phyloP scores from a whole-genome alignment of 2,113 vertebrate genomes.

The Strix aluco region DNA sequence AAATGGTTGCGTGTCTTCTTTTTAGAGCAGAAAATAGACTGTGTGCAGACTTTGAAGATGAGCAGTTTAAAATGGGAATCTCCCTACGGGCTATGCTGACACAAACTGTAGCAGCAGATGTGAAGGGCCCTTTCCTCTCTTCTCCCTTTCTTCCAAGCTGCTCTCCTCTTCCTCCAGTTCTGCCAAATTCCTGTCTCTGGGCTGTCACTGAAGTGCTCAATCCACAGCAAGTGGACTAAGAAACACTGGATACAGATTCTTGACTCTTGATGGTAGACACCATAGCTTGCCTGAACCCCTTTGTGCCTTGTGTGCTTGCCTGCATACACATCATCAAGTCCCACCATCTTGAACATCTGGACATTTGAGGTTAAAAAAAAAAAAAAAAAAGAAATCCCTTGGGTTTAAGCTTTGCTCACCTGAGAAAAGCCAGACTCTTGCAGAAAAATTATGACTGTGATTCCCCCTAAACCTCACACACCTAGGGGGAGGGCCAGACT shows the following conservation, averaged over 20 bases:
- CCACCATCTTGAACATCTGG: not conserved
- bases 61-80: not conserved
- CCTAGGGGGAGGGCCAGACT: not conserved
- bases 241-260: not conserved
- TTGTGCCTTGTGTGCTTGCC: not conserved
- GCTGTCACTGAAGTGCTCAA: not conserved
- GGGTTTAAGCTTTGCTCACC: not conserved
- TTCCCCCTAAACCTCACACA: not conserved
- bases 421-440: not conserved
- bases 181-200: not conserved
- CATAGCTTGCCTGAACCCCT: not conserved
- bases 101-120: not conserved
- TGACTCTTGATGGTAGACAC: not conserved
- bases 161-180: not conserved
- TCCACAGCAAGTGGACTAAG: not conserved
- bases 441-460: not conserved
- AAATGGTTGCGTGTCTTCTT: not conserved
- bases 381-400: not conserved
- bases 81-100: not conserved
- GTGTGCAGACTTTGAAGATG: not conserved
- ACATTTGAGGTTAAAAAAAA: not conserved
- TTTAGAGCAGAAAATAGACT: slow-evolving; percentile 15
- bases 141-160: not conserved
- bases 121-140: not conserved
- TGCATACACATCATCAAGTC: not conserved